Evolutionary conservation across 1,140 invertebrate genomes (phyloP).

Genomic region (Bombus affinis): DNA sequence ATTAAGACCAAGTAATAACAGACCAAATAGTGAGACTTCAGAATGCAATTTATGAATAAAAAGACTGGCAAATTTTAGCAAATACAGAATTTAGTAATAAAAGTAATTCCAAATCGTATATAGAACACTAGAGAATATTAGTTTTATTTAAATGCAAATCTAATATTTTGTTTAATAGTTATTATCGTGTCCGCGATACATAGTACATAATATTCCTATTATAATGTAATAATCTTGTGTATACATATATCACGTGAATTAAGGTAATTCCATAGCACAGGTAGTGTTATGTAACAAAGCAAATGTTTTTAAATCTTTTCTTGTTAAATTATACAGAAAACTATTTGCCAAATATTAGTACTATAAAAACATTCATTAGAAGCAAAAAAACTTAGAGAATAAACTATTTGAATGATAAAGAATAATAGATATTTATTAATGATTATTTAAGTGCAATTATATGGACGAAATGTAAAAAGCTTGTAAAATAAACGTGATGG

Average conservation of each 20-base stretch:
- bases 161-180: constrained; percentile 4
- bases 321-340: neutral
- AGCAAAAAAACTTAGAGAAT: neutral
- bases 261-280: neutral
- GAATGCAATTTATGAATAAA: constrained; percentile 48
- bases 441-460: constrained; percentile 22
- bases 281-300: constrained; percentile 8
- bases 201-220: constrained; percentile 4
- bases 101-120: constrained; percentile 21
- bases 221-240: neutral
- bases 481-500: constrained; percentile 37
- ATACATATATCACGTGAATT: neutral
- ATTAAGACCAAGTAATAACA: constrained; percentile 57
- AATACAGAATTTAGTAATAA: constrained; percentile 48
- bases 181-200: neutral
- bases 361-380: neutral
- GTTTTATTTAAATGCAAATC: constrained; percentile 3
- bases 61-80: constrained; percentile 53
- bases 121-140: constrained; percentile 32
- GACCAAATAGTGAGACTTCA: constrained; percentile 59
- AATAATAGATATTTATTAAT: constrained; percentile 21
- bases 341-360: constrained; percentile 19
- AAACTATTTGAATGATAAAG: neutral
- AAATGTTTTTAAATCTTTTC: neutral
- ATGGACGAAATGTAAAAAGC: constrained; percentile 35